phyloP scores from a whole-genome alignment of 1,140 invertebrate species.

The Protaetia brevitarsis region DNA sequence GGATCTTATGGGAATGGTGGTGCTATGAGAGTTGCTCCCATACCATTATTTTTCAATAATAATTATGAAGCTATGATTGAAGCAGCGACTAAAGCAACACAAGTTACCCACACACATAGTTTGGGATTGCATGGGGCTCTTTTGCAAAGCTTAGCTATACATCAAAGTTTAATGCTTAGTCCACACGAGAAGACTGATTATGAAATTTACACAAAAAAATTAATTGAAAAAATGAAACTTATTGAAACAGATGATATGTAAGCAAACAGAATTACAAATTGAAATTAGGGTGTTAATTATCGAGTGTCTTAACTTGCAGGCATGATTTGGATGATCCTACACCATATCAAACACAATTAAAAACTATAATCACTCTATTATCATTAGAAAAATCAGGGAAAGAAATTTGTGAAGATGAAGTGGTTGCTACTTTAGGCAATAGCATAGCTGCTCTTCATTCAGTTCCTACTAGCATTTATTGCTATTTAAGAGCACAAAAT shows the following conservation, averaged over 20 bases:
- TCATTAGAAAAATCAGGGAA: slow-evolving; percentile 35
- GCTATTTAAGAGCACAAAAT: slow-evolving; percentile 62
- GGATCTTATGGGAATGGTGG: slow-evolving; percentile 79
- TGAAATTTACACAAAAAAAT: slow-evolving; percentile 53
- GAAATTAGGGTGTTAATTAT: neutral
- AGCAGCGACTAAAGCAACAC: slow-evolving; percentile 52
- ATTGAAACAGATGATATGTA: slow-evolving; percentile 53
- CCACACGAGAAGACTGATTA: slow-evolving; percentile 51
- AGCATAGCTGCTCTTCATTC: slow-evolving; percentile 64
- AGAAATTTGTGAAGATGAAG: slow-evolving; percentile 47
- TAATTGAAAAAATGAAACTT: slow-evolving; percentile 59
- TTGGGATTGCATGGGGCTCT: slow-evolving; percentile 67
- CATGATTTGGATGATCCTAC: slow-evolving; percentile 26
- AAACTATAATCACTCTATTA: slow-evolving; percentile 51
- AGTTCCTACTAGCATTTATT: slow-evolving; percentile 75
- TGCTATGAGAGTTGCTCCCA: slow-evolving; percentile 73
- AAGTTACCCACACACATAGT: slow-evolving; percentile 68
- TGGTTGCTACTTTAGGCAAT: slow-evolving; percentile 60
- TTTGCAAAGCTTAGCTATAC: slow-evolving; percentile 59
- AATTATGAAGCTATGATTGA: slow-evolving; percentile 54
- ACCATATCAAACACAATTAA: slow-evolving; percentile 55
- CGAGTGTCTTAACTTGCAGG: slow-evolving; percentile 11
- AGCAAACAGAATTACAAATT: neutral
- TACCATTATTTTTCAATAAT: slow-evolving; percentile 62
- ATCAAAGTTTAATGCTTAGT: slow-evolving; percentile 53